Evolutionary conservation across 2,797 vertebrate species (phyloP).

Genomic region (Spinibarbus caldwelli): DNA sequence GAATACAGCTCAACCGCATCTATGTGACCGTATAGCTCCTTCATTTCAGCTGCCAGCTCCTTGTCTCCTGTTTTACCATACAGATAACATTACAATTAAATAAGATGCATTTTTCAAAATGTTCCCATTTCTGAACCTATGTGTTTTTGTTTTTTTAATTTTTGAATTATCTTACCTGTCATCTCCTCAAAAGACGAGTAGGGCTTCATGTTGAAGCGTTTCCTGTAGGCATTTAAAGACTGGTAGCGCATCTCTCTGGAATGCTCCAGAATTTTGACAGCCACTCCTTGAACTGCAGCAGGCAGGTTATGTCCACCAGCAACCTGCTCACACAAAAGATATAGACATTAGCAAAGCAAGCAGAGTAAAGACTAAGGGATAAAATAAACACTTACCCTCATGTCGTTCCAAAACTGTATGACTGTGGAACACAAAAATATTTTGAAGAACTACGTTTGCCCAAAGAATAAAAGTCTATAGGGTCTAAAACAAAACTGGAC

Average conservation of each 20-base stretch:
- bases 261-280: conserved; percentile 90
- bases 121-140: not conserved
- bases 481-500: not conserved
- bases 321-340: conserved; percentile 75
- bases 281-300: conserved; percentile 81
- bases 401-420: not conserved
- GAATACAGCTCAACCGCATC: conserved; percentile 94
- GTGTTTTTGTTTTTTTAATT: not conserved
- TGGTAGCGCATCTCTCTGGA: conserved; percentile 93
- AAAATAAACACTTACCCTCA: not conserved
- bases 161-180: conserved; percentile 83
- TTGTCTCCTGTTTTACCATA: conserved; percentile 83
- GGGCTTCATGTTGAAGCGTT: conserved; percentile 88
- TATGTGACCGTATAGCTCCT: conserved; percentile 90
- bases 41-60: conserved; percentile 89
- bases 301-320: conserved; percentile 93
- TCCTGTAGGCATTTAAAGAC: conserved; percentile 94
- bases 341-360: conserved; percentile 10
- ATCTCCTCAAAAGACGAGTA: conserved; percentile 93
- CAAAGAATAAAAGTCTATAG: too few species aligned
- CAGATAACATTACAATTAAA: not conserved
- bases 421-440: not conserved
- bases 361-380: not conserved
- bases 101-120: not conserved
- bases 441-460: not conserved